Evolutionary conservation across 2,797 vertebrate genomes (phyloP), one percentile per base, ranked within the genome.

Genomic region (Denticeps clupeoides): DNA sequence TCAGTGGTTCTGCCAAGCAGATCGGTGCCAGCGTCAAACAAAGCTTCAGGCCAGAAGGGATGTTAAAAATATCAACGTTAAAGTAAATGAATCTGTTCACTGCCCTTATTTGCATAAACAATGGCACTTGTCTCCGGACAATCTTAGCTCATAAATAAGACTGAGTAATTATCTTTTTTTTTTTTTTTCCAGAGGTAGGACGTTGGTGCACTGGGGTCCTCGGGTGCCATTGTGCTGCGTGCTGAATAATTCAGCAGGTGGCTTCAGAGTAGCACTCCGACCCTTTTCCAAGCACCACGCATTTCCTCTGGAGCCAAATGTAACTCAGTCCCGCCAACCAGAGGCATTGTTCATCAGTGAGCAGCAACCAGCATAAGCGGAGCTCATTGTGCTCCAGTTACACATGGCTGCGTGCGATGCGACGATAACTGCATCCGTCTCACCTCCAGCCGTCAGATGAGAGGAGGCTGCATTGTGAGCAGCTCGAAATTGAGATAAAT

Each of bases 81-180:
- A 37, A 51, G 51, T 56, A 43, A 58, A 64, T 45, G 51, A 25
- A 67, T 53, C 16, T 10, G 7, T 24, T 19, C 18, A 1, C 8
- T 55, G 44, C 43, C 24, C 62, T 54, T 62, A 46, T 55, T 54
- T 59, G 54, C 38, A 56, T 37, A 27, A 37, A 43, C 16, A 37
- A 58, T 56, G 47, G 47, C 12, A 5, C 24, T 10, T 27, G 10
- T 33, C 21, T 35, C 7, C 4, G 29, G 19, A 43, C 40, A 43
- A 18, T 31, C 41, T 13, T 8, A 11, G 18, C 18, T 12, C 63
- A 52, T 23, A 28, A 48, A 62, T 33, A 21, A 31, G 58, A 8
- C 3, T 44, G 10, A n/a, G 40, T 59, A 51, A 67, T 41, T 19
- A 21, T 40, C 41, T 31, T 51, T 16, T 37, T 18, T 41, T 31